phyloP scores from a whole-genome alignment of 2,113 vertebrate genomes.

The Gadus chalcogrammus region DNA sequence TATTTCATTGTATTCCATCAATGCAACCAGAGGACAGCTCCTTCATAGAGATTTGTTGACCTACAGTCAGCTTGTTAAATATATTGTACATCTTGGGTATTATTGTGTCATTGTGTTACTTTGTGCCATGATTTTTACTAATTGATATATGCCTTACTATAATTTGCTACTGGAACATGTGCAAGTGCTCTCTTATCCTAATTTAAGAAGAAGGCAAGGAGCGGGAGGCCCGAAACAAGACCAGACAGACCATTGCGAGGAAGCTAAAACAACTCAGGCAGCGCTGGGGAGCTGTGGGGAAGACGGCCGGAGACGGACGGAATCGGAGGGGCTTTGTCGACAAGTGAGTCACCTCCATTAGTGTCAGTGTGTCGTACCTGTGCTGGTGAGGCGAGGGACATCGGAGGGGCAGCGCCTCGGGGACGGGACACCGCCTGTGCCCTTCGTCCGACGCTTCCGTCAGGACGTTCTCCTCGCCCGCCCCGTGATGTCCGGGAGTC shows the following conservation, averaged over 20 bases:
- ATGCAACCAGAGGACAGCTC: no score
- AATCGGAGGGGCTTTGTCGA: not conserved
- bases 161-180: no score
- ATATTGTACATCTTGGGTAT: no score
- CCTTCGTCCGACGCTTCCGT: not conserved
- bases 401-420: constrained; percentile 74
- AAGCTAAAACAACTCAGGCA: not conserved
- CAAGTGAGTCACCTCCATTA: not conserved
- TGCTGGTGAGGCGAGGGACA: constrained; percentile 84
- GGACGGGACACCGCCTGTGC: constrained; percentile 60
- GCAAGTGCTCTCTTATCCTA: no score
- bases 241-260: not conserved
- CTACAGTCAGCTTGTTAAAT: no score
- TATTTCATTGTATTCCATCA: no score
- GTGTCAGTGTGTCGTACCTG: constrained; percentile 68
- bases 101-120: no score
- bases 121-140: no score
- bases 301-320: not conserved
- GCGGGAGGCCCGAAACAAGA: not conserved
- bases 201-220: not conserved
- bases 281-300: not conserved
- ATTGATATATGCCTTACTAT: no score
- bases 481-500: not conserved
- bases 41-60: no score
- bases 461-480: constrained; percentile 1